A percentile compares a stretch with the other conserved stretches of the same genome.
Evolutionary conservation across 2,113 vertebrate genomes (phyloP).

Genomic region (Harpagus bidentatus): DNA sequence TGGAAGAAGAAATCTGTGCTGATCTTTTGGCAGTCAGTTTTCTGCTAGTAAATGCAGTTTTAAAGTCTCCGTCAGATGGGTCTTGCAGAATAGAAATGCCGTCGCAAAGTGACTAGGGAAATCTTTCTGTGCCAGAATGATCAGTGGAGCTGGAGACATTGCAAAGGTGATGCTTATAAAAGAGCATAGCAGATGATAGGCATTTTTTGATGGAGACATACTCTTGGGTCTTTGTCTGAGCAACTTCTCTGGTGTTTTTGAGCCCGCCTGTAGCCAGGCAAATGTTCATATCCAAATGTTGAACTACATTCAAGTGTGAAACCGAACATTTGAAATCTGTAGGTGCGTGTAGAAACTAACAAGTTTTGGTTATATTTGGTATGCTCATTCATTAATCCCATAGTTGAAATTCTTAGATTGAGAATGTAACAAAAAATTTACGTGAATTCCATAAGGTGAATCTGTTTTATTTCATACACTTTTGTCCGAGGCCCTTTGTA

Average conservation of each 20-base stretch:
- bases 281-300: neutral
- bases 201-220: neutral
- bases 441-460: neutral
- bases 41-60: neutral
- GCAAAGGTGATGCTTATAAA: neutral
- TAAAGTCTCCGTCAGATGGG: neutral
- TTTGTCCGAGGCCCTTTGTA: neutral
- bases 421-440: neutral
- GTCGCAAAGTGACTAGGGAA: neutral
- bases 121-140: neutral
- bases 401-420: neutral
- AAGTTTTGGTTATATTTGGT: neutral
- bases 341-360: accelerated
- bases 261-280: neutral
- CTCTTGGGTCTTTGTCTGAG: neutral
- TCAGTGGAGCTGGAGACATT: neutral
- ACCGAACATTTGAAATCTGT: neutral
- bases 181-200: neutral
- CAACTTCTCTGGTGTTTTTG: neutral
- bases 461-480: neutral
- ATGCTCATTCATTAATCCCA: neutral
- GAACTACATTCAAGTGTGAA: neutral
- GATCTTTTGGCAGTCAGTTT: neutral
- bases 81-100: neutral
- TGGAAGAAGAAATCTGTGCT: neutral